Conservation (phyloP, 1,140 invertebrate species). For the Eurosta solidaginis region DNA sequence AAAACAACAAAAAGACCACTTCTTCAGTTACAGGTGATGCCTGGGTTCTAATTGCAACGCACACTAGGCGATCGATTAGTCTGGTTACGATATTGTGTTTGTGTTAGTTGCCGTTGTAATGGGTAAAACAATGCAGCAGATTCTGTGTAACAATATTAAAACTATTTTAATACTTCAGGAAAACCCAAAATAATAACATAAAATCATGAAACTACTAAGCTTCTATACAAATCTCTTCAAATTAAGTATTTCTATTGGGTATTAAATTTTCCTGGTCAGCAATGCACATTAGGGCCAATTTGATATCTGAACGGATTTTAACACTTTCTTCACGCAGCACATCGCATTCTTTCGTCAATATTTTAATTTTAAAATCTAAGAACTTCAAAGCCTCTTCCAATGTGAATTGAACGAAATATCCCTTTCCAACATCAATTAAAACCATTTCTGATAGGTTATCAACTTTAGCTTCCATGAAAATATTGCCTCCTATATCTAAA, state of each 20-base stretch:
- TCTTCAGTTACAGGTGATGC: no score
- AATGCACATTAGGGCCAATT: constrained; percentile 72
- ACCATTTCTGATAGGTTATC: constrained; percentile 69
- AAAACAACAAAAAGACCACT: no score
- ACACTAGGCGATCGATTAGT: no score
- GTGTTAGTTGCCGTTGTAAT: no score
- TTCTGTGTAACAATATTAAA: no score
- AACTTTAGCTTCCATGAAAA: constrained; percentile 71
- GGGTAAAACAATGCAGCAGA: no score
- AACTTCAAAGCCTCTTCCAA: constrained; percentile 72
- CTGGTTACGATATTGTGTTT: no score
- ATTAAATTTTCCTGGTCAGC: constrained; percentile 63
- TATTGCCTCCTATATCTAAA: constrained; percentile 67
- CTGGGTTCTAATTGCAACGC: no score
- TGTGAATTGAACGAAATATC: constrained; percentile 75
- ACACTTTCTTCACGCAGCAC: constrained; percentile 70
- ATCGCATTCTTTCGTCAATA: constrained; percentile 67
- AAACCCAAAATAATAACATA: no score
- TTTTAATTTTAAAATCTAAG: constrained; percentile 71
- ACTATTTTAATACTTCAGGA: no score
- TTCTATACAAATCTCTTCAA: no score
- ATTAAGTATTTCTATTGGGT: neutral
- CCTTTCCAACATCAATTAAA: constrained; percentile 75
- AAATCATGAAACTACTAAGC: no score
- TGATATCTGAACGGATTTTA: constrained; percentile 78